Percentiles rank a stretch among this genome's conserved stretches.
Conservation (phyloP, 2,888 invertebrate genomes). For the Ectobius pallidus region DNA sequence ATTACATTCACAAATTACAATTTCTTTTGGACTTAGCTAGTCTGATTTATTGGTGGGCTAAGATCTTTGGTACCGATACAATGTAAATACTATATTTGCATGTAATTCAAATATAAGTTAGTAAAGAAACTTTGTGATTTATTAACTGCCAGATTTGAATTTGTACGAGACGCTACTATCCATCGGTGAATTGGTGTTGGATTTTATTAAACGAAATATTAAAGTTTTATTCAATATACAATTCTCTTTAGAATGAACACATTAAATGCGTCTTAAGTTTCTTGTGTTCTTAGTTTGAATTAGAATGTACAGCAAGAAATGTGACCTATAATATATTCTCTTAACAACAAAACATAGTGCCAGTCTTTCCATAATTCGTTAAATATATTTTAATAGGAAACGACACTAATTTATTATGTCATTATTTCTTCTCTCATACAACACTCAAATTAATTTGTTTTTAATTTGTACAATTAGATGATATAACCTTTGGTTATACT, state of each 20-base stretch:
- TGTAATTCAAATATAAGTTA: too few species aligned
- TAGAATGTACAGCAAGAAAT: background rate
- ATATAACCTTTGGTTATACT: slow-evolving; percentile 12
- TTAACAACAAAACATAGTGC: background rate
- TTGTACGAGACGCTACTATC: too few species aligned
- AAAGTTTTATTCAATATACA: too few species aligned
- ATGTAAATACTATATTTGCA: too few species aligned
- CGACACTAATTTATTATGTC: background rate
- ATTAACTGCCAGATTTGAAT: too few species aligned
- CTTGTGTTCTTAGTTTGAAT: background rate
- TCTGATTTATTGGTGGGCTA: too few species aligned
- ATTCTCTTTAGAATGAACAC: slow-evolving; percentile 12
- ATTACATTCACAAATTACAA: too few species aligned
- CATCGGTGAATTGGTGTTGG: too few species aligned
- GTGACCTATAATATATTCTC: background rate
- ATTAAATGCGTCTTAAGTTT: background rate
- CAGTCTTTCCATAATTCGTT: background rate
- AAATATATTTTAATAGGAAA: background rate
- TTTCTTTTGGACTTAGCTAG: too few species aligned
- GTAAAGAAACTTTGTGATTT: too few species aligned
- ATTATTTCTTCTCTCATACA: background rate
- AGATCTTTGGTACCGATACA: too few species aligned
- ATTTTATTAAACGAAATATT: too few species aligned
- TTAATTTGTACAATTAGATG: slow-evolving; percentile 21
- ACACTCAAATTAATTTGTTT: background rate